These are phyloP conservation scores for Byasa hedistus DNA, from an alignment of 2,888 invertebrate genomes.

Conservation along the genomic window DNA sequence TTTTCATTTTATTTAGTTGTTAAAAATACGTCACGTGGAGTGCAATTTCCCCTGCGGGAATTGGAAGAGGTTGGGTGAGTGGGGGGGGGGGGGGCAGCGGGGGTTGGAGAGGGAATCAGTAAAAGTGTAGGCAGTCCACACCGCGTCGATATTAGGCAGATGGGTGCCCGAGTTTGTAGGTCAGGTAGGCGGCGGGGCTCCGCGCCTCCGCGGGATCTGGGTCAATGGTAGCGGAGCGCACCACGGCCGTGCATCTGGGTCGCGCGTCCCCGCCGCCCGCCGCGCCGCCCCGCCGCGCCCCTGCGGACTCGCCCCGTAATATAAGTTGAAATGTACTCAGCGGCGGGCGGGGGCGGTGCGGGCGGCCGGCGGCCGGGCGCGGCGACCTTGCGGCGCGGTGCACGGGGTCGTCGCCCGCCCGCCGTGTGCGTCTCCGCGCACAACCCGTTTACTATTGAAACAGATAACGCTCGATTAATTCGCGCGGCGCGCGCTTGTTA, in stretches of 20 bases:
- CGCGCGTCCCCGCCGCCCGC: slow-evolving; percentile 29
- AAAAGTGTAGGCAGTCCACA: slow-evolving; percentile 23
- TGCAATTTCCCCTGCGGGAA: too few relatives aligned
- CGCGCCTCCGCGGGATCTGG: slow-evolving; percentile 37
- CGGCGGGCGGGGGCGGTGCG: background rate
- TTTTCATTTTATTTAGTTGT: too few relatives aligned
- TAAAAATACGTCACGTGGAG: too few relatives aligned
- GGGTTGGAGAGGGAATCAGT: background rate
- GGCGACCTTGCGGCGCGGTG: slow-evolving; percentile 17
- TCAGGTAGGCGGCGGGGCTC: slow-evolving; percentile 45
- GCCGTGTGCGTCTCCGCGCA: slow-evolving; percentile 19
- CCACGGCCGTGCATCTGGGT: slow-evolving; percentile 41
- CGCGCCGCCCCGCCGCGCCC: slow-evolving; percentile 23
- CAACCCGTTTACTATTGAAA: slow-evolving; percentile 22
- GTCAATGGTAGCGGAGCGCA: slow-evolving; percentile 52
- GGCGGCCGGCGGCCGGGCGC: background rate
- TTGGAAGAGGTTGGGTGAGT: too few relatives aligned
- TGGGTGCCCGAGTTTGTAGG: slow-evolving; percentile 51
- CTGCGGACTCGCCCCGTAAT: background rate
- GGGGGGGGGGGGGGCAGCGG: too few relatives aligned
- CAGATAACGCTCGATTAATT: slow-evolving; percentile 79
- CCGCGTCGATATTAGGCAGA: slow-evolving; percentile 36
- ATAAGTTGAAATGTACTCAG: background rate
- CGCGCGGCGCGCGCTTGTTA: slow-evolving; percentile 69
- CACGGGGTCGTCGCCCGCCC: slow-evolving; percentile 19